phyloP scores from a whole-genome alignment of 1,140 invertebrate genomes.

The Papilio polyxenes region DNA sequence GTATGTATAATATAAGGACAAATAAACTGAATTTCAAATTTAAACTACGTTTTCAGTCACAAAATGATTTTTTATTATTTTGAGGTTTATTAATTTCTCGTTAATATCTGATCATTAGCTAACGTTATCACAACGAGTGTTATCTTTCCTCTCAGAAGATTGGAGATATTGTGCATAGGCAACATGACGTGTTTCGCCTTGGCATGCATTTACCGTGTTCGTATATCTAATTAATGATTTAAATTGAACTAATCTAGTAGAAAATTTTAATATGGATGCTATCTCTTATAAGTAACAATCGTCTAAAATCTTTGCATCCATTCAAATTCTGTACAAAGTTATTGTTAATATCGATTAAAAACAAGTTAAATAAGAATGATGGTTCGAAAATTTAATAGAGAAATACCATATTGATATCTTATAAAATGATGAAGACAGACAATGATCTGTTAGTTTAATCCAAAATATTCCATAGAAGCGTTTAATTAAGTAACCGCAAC shows the following conservation, averaged over 20 bases:
- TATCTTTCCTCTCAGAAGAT: background rate
- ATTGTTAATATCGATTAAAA: too few species aligned
- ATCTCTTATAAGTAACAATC: background rate
- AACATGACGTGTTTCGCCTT: conserved; percentile 11
- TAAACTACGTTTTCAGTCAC: background rate
- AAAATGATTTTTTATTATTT: background rate
- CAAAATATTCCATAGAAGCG: background rate
- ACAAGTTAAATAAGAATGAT: too few species aligned
- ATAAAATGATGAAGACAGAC: background rate
- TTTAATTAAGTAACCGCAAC: background rate
- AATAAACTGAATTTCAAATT: background rate
- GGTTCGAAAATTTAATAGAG: too few species aligned
- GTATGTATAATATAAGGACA: background rate
- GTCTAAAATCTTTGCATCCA: background rate
- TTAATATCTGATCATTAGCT: background rate
- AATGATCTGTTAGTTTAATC: background rate
- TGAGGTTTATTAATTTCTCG: background rate
- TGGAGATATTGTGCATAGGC: background rate
- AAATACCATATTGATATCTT: background rate
- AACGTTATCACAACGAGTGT: background rate
- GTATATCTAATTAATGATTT: background rate
- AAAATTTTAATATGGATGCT: background rate
- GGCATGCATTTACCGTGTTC: background rate
- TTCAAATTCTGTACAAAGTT: background rate
- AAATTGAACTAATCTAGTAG: background rate